phyloP scores from a whole-genome alignment of 2,888 invertebrate genomes.

The Crepidodera aurea region DNA sequence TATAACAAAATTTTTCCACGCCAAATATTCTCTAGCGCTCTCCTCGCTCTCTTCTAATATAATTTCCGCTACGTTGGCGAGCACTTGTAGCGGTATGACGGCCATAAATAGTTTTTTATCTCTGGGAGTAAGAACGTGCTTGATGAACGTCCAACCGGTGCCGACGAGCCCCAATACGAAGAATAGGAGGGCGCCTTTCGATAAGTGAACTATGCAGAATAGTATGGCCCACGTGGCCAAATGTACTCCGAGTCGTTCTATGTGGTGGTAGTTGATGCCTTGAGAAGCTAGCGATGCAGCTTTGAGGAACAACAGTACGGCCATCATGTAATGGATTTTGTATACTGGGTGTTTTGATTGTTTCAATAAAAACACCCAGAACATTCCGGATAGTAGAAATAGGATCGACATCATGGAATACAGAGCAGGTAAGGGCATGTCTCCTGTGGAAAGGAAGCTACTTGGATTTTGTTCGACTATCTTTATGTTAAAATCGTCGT shows the following conservation, averaged over 20 bases:
- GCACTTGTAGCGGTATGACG: constrained; percentile 94
- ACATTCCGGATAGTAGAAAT: constrained; percentile 87
- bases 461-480: constrained; percentile 90
- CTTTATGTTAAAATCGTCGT: constrained; percentile 77
- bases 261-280: constrained; percentile 93
- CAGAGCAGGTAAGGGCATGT: constrained; percentile 92
- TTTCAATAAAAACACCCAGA: constrained; percentile 90
- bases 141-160: constrained; percentile 99
- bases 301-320: constrained; percentile 90
- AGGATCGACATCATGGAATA: constrained; percentile 92
- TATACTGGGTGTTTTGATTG: constrained; percentile 79
- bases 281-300: constrained; percentile 93
- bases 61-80: constrained; percentile 96
- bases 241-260: constrained; percentile 90
- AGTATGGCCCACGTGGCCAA: constrained; percentile 97
- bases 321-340: constrained; percentile 97
- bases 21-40: constrained; percentile 86
- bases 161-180: constrained; percentile 96
- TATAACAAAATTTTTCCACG: constrained; percentile 92
- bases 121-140: constrained; percentile 93
- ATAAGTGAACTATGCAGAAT: constrained; percentile 95
- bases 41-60: constrained; percentile 97
- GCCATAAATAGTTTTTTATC: constrained; percentile 98
- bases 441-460: constrained; percentile 93
- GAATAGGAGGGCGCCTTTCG: constrained; percentile 80